Conservation (phyloP, 2,888 invertebrate genomes). For the Meandrusa payeni region DNA sequence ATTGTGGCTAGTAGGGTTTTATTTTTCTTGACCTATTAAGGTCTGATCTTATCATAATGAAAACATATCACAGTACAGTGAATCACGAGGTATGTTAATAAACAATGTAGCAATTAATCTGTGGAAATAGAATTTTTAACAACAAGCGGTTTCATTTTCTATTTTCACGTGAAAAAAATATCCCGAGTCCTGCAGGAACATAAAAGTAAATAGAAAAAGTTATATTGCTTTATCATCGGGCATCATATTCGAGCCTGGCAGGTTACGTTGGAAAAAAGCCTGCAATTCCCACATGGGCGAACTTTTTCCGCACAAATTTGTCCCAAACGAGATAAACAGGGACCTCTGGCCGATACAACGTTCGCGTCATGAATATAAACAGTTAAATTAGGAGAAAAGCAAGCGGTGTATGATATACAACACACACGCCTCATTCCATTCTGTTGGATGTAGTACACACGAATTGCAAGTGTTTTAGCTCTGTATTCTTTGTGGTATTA, state of each 20-base stretch:
- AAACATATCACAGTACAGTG: too few species aligned
- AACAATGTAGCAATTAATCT: too few species aligned
- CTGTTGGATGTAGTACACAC: constrained; percentile 47
- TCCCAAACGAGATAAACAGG: constrained; percentile 66
- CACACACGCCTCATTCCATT: constrained; percentile 70
- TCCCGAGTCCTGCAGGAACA: background rate
- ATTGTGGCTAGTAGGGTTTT: too few species aligned
- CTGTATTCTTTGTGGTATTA: too few species aligned
- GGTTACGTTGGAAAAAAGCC: constrained; percentile 30
- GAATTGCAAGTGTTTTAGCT: background rate
- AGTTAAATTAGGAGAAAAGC: constrained; percentile 63
- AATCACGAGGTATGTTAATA: too few species aligned
- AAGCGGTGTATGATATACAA: constrained; percentile 53
- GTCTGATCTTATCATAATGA: too few species aligned
- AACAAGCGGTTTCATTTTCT: constrained; percentile 28
- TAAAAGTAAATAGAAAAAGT: constrained; percentile 22
- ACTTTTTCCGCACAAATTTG: constrained; percentile 62
- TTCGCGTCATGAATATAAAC: constrained; percentile 73
- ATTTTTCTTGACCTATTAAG: too few species aligned
- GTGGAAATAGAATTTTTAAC: too few species aligned
- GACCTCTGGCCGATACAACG: constrained; percentile 49
- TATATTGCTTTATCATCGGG: constrained; percentile 20
- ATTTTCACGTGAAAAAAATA: constrained; percentile 3
- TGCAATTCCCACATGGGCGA: constrained; percentile 36
- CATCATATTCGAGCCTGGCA: constrained; percentile 15